Conservation (phyloP, 2,888 invertebrate species). For the Gortyna flavago region DNA sequence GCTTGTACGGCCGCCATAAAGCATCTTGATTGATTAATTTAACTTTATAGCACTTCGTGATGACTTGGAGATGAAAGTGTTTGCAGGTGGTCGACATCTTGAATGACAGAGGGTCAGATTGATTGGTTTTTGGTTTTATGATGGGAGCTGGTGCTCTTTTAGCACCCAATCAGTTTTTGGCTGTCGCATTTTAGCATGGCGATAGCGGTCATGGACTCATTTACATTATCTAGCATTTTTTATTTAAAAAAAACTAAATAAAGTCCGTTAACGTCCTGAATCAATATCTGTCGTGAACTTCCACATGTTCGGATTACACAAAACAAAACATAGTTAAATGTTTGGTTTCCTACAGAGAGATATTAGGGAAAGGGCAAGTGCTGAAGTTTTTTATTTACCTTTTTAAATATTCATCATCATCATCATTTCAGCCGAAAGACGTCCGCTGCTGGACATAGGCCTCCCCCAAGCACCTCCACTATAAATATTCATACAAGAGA, state of each 20-base stretch:
- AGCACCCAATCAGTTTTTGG: not conserved
- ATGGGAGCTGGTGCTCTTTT: constrained; percentile 10
- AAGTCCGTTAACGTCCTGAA: not conserved
- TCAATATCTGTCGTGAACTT: not conserved
- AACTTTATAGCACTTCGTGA: constrained; percentile 66
- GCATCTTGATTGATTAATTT: constrained; percentile 66
- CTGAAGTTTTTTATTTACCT: not conserved
- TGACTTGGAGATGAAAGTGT: constrained; percentile 64
- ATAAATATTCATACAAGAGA: not conserved
- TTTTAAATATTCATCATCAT: not conserved
- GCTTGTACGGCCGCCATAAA: constrained; percentile 58
- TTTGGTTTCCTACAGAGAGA: not conserved
- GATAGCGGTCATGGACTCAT: not conserved
- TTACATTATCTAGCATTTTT: not conserved
- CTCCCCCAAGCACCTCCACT: no score
- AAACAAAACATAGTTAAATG: not conserved
- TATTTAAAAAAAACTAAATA: not conserved
- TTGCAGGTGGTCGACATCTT: constrained; percentile 60
- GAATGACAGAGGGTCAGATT: constrained; percentile 23
- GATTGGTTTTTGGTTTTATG: constrained; percentile 40
- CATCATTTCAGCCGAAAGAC: no score
- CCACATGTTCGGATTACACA: not conserved
- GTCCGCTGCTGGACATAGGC: no score
- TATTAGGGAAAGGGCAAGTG: not conserved
- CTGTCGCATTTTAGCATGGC: not conserved